Conservation (phyloP, 2,888 invertebrate species). For the Diplolepis rosae region DNA sequence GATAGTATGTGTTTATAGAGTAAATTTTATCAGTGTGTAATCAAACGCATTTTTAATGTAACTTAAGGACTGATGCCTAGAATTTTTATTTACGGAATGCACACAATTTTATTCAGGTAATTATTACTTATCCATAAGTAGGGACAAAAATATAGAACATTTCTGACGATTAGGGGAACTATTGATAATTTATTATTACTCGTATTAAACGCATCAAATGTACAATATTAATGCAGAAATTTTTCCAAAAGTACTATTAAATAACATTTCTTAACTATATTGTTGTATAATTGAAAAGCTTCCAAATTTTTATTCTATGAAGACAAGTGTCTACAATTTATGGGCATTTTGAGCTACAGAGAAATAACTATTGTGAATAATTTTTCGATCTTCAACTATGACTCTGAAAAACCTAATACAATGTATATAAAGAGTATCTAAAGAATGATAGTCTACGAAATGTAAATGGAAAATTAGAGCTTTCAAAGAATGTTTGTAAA, state of each 20-base stretch:
- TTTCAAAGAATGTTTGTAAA: not conserved
- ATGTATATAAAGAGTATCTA: not conserved
- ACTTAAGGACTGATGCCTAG: not conserved
- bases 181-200: not conserved
- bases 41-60: slow-evolving; percentile 5
- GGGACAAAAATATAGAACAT: not conserved
- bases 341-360: not conserved
- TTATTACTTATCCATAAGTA: not conserved
- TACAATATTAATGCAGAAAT: not conserved
- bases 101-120: not conserved
- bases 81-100: not conserved
- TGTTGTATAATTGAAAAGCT: not conserved
- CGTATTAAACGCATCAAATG: not conserved
- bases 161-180: not conserved
- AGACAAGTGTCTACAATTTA: not conserved
- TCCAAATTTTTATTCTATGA: not conserved
- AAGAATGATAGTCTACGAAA: not conserved
- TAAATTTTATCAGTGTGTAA: not conserved
- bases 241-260: not conserved
- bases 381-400: not conserved
- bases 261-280: not conserved
- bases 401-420: not conserved
- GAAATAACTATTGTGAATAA: not conserved
- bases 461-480: not conserved
- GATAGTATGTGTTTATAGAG: not conserved